Evolutionary conservation across 2,888 invertebrate species (phyloP).

Genomic region (Peribatodes rhomboidaria): DNA sequence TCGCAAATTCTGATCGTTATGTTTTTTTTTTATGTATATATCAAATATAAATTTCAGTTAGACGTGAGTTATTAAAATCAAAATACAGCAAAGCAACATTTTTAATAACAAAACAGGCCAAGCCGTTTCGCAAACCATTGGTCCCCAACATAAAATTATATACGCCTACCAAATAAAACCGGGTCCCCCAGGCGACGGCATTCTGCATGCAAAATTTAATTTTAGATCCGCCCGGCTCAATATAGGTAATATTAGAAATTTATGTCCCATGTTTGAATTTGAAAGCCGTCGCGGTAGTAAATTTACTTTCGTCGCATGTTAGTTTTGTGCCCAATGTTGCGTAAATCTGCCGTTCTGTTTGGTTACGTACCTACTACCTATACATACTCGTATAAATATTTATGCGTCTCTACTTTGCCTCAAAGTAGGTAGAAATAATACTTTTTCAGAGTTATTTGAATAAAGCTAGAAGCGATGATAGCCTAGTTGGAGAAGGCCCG

Average conservation of each 20-base stretch:
- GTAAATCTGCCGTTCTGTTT: conserved; percentile 12
- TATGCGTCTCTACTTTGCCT: neutral
- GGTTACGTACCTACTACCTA: neutral
- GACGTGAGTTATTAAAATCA: too few relatives aligned
- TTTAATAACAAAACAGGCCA: conserved; percentile 66
- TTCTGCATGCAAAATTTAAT: conserved; percentile 86
- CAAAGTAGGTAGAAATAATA: too few relatives aligned
- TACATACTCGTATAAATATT: neutral
- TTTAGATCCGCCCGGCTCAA: conserved; percentile 83
- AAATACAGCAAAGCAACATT: conserved; percentile 45
- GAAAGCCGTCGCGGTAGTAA: conserved; percentile 68
- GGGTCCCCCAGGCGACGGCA: conserved; percentile 66
- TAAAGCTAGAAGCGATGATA: too few relatives aligned
- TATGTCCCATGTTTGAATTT: conserved; percentile 81
- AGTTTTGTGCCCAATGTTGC: conserved; percentile 36
- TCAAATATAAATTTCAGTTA: too few relatives aligned
- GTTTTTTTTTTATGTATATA: too few relatives aligned
- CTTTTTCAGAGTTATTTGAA: neutral
- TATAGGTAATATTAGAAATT: conserved; percentile 85
- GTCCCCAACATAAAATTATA: conserved; percentile 85
- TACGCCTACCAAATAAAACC: conserved; percentile 85
- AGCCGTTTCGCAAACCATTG: conserved; percentile 82
- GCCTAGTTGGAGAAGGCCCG: too few relatives aligned
- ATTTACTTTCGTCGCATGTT: conserved; percentile 58
- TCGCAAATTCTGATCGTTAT: too few relatives aligned